These are phyloP conservation scores for Ptychochromis oligacanthus DNA, from an alignment of 2,113 vertebrate species.

Conservation along the genomic window DNA sequence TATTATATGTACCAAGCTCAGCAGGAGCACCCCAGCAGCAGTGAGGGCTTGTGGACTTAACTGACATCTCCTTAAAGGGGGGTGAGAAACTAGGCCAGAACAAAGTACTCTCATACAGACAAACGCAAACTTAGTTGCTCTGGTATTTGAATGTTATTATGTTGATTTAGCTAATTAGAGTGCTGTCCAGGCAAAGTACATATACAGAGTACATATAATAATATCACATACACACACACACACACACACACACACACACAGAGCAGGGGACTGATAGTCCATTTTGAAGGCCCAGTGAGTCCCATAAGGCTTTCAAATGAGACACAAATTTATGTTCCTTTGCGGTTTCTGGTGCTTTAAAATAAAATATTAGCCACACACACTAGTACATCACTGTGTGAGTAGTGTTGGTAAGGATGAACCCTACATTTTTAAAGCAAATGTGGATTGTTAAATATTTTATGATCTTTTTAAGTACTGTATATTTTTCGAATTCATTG, in stretches of 20 bases:
- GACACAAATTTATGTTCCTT: conserved; percentile 8
- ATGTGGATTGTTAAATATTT: background rate
- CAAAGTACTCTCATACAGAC: background rate
- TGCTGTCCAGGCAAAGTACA: background rate
- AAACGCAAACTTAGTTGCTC: background rate
- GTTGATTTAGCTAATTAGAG: conserved; percentile 11
- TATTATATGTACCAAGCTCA: conserved; percentile 51
- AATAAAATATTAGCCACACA: conserved; percentile 11
- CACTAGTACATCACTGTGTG: background rate
- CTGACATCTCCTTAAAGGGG: conserved; percentile 29
- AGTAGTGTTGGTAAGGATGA: background rate
- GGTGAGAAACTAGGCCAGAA: conserved; percentile 44
- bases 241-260: background rate
- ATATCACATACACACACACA: background rate
- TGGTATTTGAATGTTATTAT: conserved; percentile 12
- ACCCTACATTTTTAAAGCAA: conserved; percentile 22
- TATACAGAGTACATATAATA: conserved; percentile 11
- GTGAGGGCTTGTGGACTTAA: conserved; percentile 15
- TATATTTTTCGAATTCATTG: background rate
- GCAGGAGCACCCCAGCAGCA: conserved; percentile 17
- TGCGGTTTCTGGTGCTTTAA: conserved; percentile 8
- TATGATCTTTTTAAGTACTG: conserved; percentile 9
- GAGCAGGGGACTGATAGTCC: background rate
- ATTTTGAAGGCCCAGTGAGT: background rate
- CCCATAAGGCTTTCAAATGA: conserved; percentile 11